A percentile compares a stretch with the other conserved stretches of the same genome.
Evolutionary conservation across 2,113 vertebrate genomes (phyloP).

Genomic region (Centropristis striata): DNA sequence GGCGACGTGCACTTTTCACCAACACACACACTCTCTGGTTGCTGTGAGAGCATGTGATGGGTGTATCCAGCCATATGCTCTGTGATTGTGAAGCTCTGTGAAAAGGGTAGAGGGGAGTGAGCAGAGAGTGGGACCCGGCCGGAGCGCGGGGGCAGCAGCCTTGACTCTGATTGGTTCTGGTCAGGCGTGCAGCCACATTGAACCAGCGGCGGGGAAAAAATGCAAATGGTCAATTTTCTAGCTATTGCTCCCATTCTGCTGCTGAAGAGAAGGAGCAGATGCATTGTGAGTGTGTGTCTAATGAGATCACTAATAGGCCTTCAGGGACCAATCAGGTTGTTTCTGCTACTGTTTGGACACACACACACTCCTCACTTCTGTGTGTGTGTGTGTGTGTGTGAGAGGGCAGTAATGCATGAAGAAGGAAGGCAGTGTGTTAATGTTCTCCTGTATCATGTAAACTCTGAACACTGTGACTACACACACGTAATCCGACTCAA

Average conservation of each 20-base stretch:
- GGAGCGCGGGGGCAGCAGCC: background rate
- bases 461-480: too few species aligned
- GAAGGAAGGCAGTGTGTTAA: too few species aligned
- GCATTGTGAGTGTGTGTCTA: slow-evolving; percentile 14
- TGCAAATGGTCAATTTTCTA: slow-evolving; percentile 25
- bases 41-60: slow-evolving; percentile 41
- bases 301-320: slow-evolving; percentile 30
- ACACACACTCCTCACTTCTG: background rate
- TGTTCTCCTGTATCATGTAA: too few species aligned
- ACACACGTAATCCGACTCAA: too few species aligned
- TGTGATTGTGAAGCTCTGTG: slow-evolving; percentile 23
- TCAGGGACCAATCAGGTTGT: slow-evolving; percentile 11
- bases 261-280: background rate
- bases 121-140: background rate
- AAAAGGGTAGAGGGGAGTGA: slow-evolving; percentile 28
- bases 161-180: background rate
- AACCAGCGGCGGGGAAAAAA: background rate
- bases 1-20: slow-evolving; percentile 20
- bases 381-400: too few species aligned
- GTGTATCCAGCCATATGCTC: slow-evolving; percentile 35
- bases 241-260: slow-evolving; percentile 11
- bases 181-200: slow-evolving; percentile 19
- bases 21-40: background rate
- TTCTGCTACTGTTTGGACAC: slow-evolving; percentile 1
- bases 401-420: background rate